Evolutionary conservation across 53 echinoderm and acorn worm genomes (phyloP), one percentile per base, ranked within the genome.

Genomic region (Astropecten irregularis): DNA sequence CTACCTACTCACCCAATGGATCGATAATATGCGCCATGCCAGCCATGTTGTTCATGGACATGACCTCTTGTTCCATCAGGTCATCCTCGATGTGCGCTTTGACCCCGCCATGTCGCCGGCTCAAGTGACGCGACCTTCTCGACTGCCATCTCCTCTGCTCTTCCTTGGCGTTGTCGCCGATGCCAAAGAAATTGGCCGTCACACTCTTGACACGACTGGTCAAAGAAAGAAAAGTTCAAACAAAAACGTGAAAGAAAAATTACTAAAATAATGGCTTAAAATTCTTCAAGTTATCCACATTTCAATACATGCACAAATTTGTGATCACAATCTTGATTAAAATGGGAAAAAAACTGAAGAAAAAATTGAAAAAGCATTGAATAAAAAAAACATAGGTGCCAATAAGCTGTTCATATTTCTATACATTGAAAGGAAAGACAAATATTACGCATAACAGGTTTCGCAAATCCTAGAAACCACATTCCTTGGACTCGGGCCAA

Each of bases 161-260:
- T 40, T 92, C 83, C 51, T 94, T 64, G 56, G 90, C 91, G 72
- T 97, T 94, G 81, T 97, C 97, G 16, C 97, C 97, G 2, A 97
- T 87, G 18, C 97, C 97, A 69, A 97, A 97, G 88, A 97, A 97
- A 66, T 94, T 93, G 27, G 91, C 92, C 6, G 97, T 94, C 81
- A 89, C 91, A 33, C 92, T 94, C 82, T 88, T 88, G 40, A 97
- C 70, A 40, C 94, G 93, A 71, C 97, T 97, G 91, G 34, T n/a
- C n/a, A n/a, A n/a, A n/a, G n/a, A n/a, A n/a, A n/a, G n/a, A n/a
- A n/a, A n/a, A n/a, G n/a, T n/a, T n/a, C 27, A 88, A 32, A 35
- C 32, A 10, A 72, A 77, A 79, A 26, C 48, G 60, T 66, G 35
- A 48, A 0, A 29, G 26, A 33, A 1, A 42, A 40, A 65, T 4